These are phyloP conservation scores for Pavo muticus DNA, from an alignment of 2,113 vertebrate species.

Conservation along the genomic window DNA sequence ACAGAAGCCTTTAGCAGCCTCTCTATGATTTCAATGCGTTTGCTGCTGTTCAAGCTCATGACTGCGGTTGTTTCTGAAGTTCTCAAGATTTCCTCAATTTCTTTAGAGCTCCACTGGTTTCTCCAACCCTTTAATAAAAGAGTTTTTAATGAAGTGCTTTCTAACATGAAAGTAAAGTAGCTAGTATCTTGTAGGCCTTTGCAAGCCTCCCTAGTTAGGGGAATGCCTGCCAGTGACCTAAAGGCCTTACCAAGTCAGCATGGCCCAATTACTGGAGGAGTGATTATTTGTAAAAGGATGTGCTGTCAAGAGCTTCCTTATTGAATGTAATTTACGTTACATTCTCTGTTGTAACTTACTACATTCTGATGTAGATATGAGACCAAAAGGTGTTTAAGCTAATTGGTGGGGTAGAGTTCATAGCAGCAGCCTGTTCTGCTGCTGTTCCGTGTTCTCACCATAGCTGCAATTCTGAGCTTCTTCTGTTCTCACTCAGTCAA, in stretches of 20 bases:
- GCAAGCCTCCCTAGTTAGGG: not conserved
- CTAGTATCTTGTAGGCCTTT: not conserved
- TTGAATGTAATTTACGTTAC: not conserved
- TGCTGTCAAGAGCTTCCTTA: not conserved
- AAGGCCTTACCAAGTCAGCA: not conserved
- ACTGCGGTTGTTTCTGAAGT: not conserved
- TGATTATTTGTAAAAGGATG: not conserved
- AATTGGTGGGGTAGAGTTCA: not conserved
- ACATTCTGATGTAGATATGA: not conserved
- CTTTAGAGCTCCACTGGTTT: not conserved
- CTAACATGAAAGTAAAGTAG: not conserved
- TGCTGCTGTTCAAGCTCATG: not conserved
- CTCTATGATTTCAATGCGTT: fast-evolving
- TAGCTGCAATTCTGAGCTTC: not conserved
- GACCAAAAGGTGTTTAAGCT: not conserved
- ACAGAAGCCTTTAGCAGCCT: not conserved
- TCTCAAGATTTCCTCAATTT: not conserved
- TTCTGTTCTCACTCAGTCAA: not conserved
- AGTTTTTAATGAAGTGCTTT: not conserved
- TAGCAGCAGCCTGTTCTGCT: not conserved
- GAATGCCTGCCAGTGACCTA: not conserved
- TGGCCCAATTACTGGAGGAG: not conserved
- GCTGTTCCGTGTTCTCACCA: not conserved
- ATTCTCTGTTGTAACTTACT: not conserved
- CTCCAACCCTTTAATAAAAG: not conserved